These are phyloP conservation scores for Grus americana DNA, from an alignment of 2,113 vertebrate genomes.

Conservation along the genomic window DNA sequence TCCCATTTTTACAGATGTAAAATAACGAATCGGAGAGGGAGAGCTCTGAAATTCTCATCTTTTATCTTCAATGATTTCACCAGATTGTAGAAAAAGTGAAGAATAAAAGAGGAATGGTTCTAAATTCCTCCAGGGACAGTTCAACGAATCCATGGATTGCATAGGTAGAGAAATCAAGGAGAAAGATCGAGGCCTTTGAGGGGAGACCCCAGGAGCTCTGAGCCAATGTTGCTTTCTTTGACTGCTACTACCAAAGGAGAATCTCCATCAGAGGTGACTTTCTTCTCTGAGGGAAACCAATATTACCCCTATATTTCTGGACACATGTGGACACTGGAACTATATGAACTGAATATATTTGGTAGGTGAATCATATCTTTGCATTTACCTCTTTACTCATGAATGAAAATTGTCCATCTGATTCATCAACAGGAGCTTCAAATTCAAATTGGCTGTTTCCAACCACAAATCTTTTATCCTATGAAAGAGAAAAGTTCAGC, in stretches of 20 bases:
- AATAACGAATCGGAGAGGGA: not conserved
- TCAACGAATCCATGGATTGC: not conserved
- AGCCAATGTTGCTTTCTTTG: not conserved
- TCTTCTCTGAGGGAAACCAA: not conserved
- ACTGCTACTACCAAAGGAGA: not conserved
- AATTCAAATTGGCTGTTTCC: conserved; percentile 73
- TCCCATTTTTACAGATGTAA: not conserved
- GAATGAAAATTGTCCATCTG: conserved; percentile 63
- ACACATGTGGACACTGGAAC: not conserved
- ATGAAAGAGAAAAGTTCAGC: conserved; percentile 16
- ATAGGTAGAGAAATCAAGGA: not conserved
- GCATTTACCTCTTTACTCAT: conserved; percentile 70
- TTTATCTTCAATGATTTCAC: not conserved
- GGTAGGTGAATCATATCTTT: not conserved
- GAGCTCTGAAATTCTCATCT: not conserved
- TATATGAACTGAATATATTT: not conserved
- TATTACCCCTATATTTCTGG: not conserved
- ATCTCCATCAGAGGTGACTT: not conserved
- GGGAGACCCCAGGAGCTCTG: not conserved
- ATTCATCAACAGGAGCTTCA: conserved; percentile 34
- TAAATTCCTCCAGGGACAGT: not conserved
- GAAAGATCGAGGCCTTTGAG: not conserved
- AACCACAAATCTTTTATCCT: conserved; percentile 56
- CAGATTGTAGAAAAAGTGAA: not conserved
- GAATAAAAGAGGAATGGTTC: not conserved